These are phyloP conservation scores for Orycteropus afer DNA, from an alignment of 2,113 vertebrate genomes.

Conservation along the genomic window DNA sequence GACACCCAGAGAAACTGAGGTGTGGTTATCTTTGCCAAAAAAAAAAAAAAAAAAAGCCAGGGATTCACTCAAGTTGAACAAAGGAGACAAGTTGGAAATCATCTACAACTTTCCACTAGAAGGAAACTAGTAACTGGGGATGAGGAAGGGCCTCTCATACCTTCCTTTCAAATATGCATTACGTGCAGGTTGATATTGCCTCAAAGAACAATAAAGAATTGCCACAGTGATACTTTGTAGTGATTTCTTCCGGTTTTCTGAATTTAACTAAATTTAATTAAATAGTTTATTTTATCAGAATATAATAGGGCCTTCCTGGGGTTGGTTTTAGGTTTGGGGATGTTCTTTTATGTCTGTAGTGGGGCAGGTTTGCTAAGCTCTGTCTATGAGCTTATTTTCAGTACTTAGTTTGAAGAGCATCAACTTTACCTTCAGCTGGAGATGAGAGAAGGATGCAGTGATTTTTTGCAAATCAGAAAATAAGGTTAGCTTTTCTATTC, in stretches of 20 bases:
- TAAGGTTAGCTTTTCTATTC: not conserved
- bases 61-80: not conserved
- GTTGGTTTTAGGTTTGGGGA: not conserved
- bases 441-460: not conserved
- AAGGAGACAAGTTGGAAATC: not conserved
- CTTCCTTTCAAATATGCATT: not conserved
- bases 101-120: not conserved
- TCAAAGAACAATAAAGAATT: not conserved
- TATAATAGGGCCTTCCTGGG: not conserved
- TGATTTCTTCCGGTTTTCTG: slow-evolving; percentile 1
- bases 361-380: not conserved
- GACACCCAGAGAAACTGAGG: slow-evolving; percentile 6
- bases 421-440: not conserved
- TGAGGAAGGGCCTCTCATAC: not conserved
- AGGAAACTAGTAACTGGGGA: not conserved
- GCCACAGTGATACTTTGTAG: not conserved
- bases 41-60: not conserved
- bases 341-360: not conserved
- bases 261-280: slow-evolving; percentile 44
- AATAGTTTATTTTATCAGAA: not conserved
- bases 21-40: not conserved
- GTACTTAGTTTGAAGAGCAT: not conserved
- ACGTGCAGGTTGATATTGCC: not conserved
- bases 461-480: slow-evolving; percentile 38
- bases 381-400: not conserved